Evolutionary conservation across 2,888 invertebrate genomes (phyloP).

Genomic region (Mythimna ferrago): DNA sequence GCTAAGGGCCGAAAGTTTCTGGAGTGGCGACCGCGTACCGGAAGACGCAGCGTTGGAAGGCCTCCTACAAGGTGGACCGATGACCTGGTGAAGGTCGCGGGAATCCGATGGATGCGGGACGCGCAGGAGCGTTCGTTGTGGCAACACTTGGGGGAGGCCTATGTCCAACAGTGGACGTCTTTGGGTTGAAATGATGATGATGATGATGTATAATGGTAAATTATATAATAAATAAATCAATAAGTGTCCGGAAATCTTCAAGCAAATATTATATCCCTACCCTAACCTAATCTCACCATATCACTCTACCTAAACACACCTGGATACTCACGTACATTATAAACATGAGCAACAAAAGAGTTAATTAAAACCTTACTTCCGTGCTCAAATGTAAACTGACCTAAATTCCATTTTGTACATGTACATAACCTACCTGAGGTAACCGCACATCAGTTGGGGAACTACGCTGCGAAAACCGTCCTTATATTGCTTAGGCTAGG

Average conservation of each 20-base stretch:
- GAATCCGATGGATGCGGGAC: too few relatives aligned
- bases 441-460: background rate
- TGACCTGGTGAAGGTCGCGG: too few relatives aligned
- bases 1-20: too few relatives aligned
- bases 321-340: conserved; percentile 11
- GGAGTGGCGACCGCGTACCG: too few relatives aligned
- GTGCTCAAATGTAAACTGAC: conserved; percentile 33
- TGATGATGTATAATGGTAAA: too few relatives aligned
- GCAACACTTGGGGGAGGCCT: too few relatives aligned
- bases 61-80: too few relatives aligned
- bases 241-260: background rate
- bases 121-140: too few relatives aligned
- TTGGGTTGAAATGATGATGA: too few relatives aligned
- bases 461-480: background rate
- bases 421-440: background rate
- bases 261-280: background rate
- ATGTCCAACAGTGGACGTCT: too few relatives aligned
- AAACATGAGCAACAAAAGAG: conserved; percentile 34
- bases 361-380: conserved; percentile 47
- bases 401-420: conserved; percentile 20
- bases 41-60: too few relatives aligned
- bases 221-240: too few relatives aligned
- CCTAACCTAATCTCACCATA: background rate
- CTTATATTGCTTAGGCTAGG: background rate
- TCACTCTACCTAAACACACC: background rate